Evolutionary conservation across 2,888 invertebrate genomes (phyloP).

Genomic region (Merodon equestris): DNA sequence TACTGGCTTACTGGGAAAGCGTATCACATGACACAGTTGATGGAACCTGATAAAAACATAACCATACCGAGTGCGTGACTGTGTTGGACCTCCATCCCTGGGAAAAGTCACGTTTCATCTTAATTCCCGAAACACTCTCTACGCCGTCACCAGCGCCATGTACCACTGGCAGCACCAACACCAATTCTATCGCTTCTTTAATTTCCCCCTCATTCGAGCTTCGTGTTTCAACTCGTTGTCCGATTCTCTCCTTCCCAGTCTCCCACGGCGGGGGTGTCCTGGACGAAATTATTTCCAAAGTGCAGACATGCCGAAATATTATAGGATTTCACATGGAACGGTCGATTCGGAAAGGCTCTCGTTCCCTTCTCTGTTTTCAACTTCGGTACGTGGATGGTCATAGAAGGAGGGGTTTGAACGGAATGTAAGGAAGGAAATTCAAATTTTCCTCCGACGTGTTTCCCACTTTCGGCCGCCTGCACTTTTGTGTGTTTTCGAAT

Average conservation of each 20-base stretch:
- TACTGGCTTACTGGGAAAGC: too few relatives aligned
- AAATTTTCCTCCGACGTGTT: conserved; percentile 57
- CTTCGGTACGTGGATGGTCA: too few relatives aligned
- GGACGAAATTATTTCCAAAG: conserved; percentile 49
- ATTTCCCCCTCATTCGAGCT: conserved; percentile 44
- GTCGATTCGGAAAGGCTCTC: conserved; percentile 32
- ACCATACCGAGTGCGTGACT: too few relatives aligned
- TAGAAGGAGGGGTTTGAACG: too few relatives aligned
- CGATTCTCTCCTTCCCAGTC: too few relatives aligned
- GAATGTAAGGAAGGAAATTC: conserved; percentile 26
- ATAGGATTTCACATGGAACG: conserved; percentile 43
- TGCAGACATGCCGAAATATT: conserved; percentile 56
- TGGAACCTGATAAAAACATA: too few relatives aligned
- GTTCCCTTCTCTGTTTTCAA: background rate
- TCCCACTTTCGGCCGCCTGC: conserved; percentile 48
- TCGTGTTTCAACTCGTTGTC: conserved; percentile 40
- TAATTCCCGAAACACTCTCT: too few relatives aligned
- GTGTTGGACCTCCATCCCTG: too few relatives aligned
- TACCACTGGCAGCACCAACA: too few relatives aligned
- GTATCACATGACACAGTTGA: background rate
- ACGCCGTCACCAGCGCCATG: too few relatives aligned
- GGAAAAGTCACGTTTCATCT: background rate
- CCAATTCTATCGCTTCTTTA: conserved; percentile 26
- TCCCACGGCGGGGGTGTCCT: background rate
- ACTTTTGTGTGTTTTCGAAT: conserved; percentile 48